Base-by-base conservation (phyloP, 2,797 vertebrate genomes). In the Poecilia picta region DNA sequence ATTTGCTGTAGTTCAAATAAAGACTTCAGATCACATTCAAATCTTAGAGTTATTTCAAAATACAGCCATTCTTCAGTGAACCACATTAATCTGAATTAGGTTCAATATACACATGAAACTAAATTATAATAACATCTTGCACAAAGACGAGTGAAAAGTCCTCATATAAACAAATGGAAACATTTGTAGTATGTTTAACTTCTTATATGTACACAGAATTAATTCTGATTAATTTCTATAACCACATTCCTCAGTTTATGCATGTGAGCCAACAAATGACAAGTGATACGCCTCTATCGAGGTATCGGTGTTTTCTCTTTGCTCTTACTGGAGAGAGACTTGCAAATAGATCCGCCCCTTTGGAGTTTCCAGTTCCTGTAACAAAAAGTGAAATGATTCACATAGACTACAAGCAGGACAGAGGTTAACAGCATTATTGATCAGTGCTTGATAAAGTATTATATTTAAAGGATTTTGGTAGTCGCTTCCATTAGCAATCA, bases 301-400 rank as follows among this genome's bases (percentile, higher is more conserved):
- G 85, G 91, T 36, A 92, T 92, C 47, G 88, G 72, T 72, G 76
- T 76, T 1, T 31, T 39, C 0, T 57, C 6, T 70, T 16, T 31
- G 0, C n/a, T 77, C 8, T 53, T 83, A 95, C 95, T 95, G 94
- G 94, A 20, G 31, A 49, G 18, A 66, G 68, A 66, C 62, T 66
- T 5, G 72, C 45, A 46, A 57, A 33, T 20, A 33, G 0, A 4
- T 76, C 90, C 85, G 76, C 88, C 91, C 49, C 20, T 43, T 57
- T 7, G 2, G 10, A 39, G n/a, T 59, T 47, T 77, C 76, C 89
- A 86, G 75, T 89, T 88, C 78, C 84, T 82, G 80, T 51, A 80
- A 74, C 73, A 75, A 73, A 57, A 45, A 31, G 25, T 2, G 49
- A 28, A 28, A 66, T 7, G 59, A 46, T 77, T 73, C 72, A 49